Conservation (phyloP, 2,888 invertebrate genomes). For the Bombylius major region DNA sequence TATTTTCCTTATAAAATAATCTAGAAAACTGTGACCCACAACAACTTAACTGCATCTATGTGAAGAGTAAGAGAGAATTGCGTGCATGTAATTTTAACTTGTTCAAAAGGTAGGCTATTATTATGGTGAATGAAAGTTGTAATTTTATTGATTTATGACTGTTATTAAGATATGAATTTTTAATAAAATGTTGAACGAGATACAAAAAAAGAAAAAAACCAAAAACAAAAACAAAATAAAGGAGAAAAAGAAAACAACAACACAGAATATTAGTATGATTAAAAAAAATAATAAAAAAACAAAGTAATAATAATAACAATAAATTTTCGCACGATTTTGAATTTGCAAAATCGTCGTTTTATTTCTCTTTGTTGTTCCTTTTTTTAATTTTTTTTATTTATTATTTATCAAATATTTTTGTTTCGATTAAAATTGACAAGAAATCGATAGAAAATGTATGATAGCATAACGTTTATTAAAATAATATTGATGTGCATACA, state of each 20-base stretch:
- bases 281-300: not conserved
- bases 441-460: too few species aligned
- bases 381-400: too few species aligned
- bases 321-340: not conserved
- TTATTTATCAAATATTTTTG: too few species aligned
- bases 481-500: too few species aligned
- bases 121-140: conserved; percentile 26
- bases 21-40: not conserved
- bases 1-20: not conserved
- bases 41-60: not conserved
- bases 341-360: not conserved
- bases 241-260: not conserved
- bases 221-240: not conserved
- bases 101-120: not conserved
- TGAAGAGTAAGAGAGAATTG: not conserved
- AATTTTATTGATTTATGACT: conserved; percentile 35
- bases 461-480: too few species aligned
- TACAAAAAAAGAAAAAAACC: not conserved
- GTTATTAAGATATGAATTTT: conserved; percentile 27
- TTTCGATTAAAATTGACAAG: too few species aligned
- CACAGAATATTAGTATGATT: not conserved
- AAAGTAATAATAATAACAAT: too few species aligned
- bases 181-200: conserved; percentile 4
- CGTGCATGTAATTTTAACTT: not conserved
- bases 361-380: too few species aligned